Evolutionary conservation across 2,113 vertebrate genomes (phyloP).

Genomic region (Candoia aspera): DNA sequence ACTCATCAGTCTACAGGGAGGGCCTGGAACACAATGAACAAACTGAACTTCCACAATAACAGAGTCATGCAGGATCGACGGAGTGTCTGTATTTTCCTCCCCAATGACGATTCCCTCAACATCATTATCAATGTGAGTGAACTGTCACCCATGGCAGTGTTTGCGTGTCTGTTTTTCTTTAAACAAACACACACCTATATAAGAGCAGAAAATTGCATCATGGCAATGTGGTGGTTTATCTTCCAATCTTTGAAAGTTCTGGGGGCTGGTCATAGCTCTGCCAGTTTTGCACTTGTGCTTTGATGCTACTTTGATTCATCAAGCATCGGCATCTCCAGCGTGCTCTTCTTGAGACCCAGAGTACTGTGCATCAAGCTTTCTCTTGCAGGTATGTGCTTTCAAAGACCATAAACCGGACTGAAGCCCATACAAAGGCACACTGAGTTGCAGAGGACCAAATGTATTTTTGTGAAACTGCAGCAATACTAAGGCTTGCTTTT

Average conservation of each 20-base stretch:
- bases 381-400: background rate
- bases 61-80: constrained; percentile 99
- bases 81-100: constrained; percentile 97
- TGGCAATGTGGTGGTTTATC: background rate
- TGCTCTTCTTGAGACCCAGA: background rate
- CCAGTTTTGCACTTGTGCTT: background rate
- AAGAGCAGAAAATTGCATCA: background rate
- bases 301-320: background rate
- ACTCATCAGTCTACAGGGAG: constrained; percentile 56
- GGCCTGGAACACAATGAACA: constrained; percentile 89
- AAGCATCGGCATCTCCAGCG: background rate
- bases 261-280: background rate
- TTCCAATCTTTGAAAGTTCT: background rate
- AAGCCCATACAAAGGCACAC: background rate
- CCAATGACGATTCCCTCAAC: constrained; percentile 94
- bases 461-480: background rate
- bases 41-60: constrained; percentile 95
- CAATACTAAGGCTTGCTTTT: background rate
- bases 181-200: background rate
- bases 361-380: background rate
- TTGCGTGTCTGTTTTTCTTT: no score
- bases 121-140: constrained; percentile 94
- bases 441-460: background rate
- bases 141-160: background rate
- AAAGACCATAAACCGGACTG: background rate